Conservation (phyloP, 2,113 vertebrate genomes). For the Pterophyllum scalare region DNA sequence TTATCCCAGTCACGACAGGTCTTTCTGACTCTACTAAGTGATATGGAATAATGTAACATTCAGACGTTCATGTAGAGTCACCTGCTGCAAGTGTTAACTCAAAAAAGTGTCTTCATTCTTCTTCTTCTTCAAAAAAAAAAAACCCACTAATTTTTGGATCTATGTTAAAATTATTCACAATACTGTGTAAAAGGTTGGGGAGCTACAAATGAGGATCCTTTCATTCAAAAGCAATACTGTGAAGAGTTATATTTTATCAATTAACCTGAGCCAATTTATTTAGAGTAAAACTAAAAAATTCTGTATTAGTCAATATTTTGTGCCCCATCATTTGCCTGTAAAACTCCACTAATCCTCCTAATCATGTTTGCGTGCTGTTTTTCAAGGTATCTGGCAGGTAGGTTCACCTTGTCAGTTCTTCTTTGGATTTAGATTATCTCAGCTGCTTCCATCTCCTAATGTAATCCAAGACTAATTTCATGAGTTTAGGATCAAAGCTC, state of each 20-base stretch:
- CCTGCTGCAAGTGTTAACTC: conserved; percentile 7
- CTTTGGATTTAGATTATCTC: not conserved
- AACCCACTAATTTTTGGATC: not conserved
- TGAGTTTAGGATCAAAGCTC: not conserved
- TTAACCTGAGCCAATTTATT: not conserved
- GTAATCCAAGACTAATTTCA: not conserved
- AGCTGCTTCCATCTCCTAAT: not conserved
- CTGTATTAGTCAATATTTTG: not conserved
- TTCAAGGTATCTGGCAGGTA: not conserved
- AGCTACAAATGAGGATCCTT: not conserved
- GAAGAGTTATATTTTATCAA: not conserved
- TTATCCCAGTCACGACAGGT: conserved; percentile 68
- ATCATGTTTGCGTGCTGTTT: not conserved
- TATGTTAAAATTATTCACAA: too few species aligned
- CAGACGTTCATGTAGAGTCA: conserved; percentile 22
- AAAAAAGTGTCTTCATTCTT: not conserved
- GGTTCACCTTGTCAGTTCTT: not conserved
- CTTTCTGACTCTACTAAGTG: conserved; percentile 58
- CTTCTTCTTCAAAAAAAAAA: too few species aligned
- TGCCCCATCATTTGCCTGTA: not conserved
- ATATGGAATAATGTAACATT: conserved; percentile 56
- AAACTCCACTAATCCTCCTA: not conserved
- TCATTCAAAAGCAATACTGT: not conserved
- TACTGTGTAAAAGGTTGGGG: not conserved
- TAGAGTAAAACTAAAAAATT: not conserved